Conservation (phyloP, 1,140 invertebrate genomes). For the Bombus haemorrhoidalis region DNA sequence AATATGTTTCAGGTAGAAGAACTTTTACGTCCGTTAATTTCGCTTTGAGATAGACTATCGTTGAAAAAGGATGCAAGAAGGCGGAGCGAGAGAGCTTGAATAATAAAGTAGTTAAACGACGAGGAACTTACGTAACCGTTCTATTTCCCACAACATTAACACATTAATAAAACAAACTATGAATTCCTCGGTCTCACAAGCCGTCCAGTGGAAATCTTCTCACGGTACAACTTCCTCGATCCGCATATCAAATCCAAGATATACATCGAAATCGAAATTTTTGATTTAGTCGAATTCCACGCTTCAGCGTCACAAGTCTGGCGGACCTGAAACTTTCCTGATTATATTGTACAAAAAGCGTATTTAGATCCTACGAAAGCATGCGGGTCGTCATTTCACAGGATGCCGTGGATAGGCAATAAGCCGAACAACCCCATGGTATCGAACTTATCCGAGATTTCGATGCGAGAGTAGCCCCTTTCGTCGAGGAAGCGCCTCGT, state of each 20-base stretch:
- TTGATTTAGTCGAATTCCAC: no score
- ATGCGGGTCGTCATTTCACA: no score
- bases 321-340: background rate
- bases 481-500: slow-evolving; percentile 30
- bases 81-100: no score
- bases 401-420: background rate
- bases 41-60: no score
- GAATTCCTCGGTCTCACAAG: background rate
- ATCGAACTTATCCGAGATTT: slow-evolving; percentile 29
- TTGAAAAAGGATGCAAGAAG: no score
- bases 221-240: background rate
- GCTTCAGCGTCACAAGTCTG: no score
- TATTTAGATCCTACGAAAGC: background rate
- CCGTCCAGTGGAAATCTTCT: background rate
- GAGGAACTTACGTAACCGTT: background rate
- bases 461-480: slow-evolving; percentile 31
- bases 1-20: no score
- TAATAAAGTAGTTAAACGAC: background rate
- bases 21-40: no score
- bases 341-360: background rate
- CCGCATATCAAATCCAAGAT: no score
- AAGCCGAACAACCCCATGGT: slow-evolving; percentile 3
- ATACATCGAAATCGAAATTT: background rate
- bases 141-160: background rate
- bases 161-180: background rate